Evolutionary conservation across 2,113 vertebrate species (phyloP).

Genomic region (Morone chrysops): DNA sequence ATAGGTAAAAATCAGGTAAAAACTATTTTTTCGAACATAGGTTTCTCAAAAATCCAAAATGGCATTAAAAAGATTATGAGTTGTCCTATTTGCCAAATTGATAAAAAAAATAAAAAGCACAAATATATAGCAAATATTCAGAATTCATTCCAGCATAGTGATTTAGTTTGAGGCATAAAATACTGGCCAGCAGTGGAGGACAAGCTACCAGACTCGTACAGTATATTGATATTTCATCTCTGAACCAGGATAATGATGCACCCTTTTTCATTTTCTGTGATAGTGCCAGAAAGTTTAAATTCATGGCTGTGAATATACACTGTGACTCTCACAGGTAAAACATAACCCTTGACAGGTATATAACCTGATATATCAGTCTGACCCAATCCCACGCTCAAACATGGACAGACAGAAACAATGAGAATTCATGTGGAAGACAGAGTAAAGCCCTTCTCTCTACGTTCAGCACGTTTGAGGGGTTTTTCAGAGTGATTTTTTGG

Average conservation of each 20-base stretch:
- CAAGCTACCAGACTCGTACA: not conserved
- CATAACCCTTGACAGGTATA: not conserved
- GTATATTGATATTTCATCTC: not conserved
- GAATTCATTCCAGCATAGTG: too few species aligned
- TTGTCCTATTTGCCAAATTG: too few species aligned
- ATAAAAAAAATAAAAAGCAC: too few species aligned
- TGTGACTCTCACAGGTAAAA: not conserved
- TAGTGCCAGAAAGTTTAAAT: not conserved
- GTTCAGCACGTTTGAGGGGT: not conserved
- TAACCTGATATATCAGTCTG: not conserved
- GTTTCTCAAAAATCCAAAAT: too few species aligned
- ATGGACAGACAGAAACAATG: slow-evolving; percentile 14
- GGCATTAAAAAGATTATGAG: too few species aligned
- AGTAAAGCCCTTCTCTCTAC: not conserved
- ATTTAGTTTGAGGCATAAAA: too few species aligned
- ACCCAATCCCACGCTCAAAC: not conserved
- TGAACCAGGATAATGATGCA: not conserved
- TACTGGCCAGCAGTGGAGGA: too few species aligned
- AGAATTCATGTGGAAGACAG: slow-evolving; percentile 4
- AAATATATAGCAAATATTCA: too few species aligned
- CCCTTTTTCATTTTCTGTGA: not conserved
- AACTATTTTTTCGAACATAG: too few species aligned
- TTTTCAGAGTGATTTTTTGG: slow-evolving; percentile 41
- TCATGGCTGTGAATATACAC: not conserved
- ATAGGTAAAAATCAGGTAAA: too few species aligned